Percentiles rank a stretch among this genome's conserved stretches.
Conservation (phyloP, 92 coral and sea anemone species). For the Epizoanthus fatuus region DNA sequence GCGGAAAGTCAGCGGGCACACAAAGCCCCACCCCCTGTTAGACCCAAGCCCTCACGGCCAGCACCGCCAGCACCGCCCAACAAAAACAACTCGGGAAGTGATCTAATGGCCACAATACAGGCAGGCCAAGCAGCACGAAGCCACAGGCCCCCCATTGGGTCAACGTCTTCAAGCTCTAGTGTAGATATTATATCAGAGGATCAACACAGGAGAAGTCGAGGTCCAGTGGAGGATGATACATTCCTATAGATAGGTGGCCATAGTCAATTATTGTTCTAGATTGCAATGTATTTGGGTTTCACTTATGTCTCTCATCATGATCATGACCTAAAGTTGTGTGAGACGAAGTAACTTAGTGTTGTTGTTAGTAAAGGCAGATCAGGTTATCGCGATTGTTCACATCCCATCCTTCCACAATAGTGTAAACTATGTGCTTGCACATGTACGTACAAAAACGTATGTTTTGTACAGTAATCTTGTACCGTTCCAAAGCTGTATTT, state of each 20-base stretch:
- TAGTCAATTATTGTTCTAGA: neutral
- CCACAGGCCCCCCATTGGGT: slow-evolving; percentile 60
- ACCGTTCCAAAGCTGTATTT: too few species aligned
- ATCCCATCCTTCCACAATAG: too few species aligned
- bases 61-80: slow-evolving; percentile 81
- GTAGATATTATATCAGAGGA: slow-evolving; percentile 59
- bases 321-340: neutral
- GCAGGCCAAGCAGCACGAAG: slow-evolving; percentile 88
- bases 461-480: too few species aligned
- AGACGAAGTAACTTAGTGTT: too few species aligned
- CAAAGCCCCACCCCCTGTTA: slow-evolving; percentile 87
- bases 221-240: slow-evolving; percentile 79
- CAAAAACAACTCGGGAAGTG: slow-evolving; percentile 72
- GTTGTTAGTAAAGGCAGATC: too few species aligned
- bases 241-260: slow-evolving; percentile 8
- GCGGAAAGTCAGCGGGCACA: slow-evolving; percentile 76
- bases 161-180: slow-evolving; percentile 30
- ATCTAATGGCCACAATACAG: slow-evolving; percentile 81
- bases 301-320: neutral
- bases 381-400: too few species aligned
- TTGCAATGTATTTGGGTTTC: neutral
- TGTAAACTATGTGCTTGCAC: too few species aligned
- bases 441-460: too few species aligned
- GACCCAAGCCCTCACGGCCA: slow-evolving; percentile 88
- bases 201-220: slow-evolving; percentile 51